A percentile compares a stretch with the other conserved stretches of the same genome.
Conservation (phyloP, 2,888 invertebrate species). For the Phytoseiulus persimilis region DNA sequence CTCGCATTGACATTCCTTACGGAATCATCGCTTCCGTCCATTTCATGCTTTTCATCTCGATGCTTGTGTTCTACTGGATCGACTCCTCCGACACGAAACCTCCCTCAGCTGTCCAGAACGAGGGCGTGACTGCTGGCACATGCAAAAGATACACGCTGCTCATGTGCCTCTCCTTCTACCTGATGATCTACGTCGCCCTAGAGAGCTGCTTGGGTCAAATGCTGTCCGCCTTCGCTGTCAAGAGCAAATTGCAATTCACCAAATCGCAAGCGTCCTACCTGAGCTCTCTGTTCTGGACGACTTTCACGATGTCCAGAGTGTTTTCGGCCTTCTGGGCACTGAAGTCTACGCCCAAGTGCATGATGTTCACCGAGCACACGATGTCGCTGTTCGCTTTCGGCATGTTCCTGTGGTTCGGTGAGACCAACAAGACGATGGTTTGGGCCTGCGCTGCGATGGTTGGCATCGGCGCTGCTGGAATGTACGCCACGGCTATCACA, state of each 20-base stretch:
- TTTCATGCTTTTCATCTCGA: conserved; percentile 22
- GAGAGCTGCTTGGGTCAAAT: conserved; percentile 23
- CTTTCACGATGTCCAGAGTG: conserved; percentile 30
- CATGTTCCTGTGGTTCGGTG: conserved; percentile 28
- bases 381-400: conserved; percentile 13
- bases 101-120: background rate
- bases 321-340: conserved; percentile 30
- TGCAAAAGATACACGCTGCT: background rate
- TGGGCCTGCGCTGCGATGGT: conserved; percentile 26
- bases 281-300: conserved; percentile 24
- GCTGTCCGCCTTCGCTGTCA: conserved; percentile 15
- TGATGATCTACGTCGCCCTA: conserved; percentile 32
- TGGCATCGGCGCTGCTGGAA: conserved; percentile 25
- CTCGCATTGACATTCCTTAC: conserved; percentile 25
- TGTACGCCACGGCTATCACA: conserved; percentile 22
- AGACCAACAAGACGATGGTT: conserved; percentile 16
- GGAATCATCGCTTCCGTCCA: conserved; percentile 13
- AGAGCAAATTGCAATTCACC: conserved; percentile 34
- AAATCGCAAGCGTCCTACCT: conserved; percentile 31
- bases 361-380: conserved; percentile 35
- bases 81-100: conserved; percentile 25
- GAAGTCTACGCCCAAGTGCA: conserved; percentile 11
- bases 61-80: conserved; percentile 36
- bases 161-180: conserved; percentile 28
- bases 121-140: background rate